Evolutionary conservation across 2,888 invertebrate genomes (phyloP).

Genomic region (Eupeodes latifasciatus): DNA sequence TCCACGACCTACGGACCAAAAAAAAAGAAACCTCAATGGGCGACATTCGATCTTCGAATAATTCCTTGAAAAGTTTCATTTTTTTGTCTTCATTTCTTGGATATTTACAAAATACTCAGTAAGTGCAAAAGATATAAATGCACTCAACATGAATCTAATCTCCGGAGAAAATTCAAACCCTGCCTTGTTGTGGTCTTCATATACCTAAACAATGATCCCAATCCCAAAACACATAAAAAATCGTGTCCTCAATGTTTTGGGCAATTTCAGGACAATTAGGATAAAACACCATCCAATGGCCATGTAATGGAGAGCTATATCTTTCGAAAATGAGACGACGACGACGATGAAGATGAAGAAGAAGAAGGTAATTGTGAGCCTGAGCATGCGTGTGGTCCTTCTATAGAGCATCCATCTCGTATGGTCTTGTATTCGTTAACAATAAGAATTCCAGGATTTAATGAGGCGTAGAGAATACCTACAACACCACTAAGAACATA

Average conservation of each 20-base stretch:
- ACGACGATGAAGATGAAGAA: no score
- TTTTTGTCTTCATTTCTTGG: constrained; percentile 58
- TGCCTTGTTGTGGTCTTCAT: constrained; percentile 74
- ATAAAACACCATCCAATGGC: constrained; percentile 75
- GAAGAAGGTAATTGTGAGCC: constrained; percentile 42
- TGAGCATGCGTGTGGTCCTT: constrained; percentile 69
- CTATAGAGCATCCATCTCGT: constrained; percentile 1
- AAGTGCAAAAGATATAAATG: constrained; percentile 43
- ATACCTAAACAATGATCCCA: constrained; percentile 66
- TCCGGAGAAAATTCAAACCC: constrained; percentile 68
- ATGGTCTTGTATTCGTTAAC: constrained; percentile 55
- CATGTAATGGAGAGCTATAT: constrained; percentile 70
- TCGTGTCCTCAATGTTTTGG: constrained; percentile 73
- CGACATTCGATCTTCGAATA: constrained; percentile 66
- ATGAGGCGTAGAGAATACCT: constrained; percentile 70
- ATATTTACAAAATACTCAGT: constrained; percentile 55
- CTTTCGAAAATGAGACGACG: constrained; percentile 15
- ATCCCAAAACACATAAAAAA: constrained; percentile 62
- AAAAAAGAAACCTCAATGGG: constrained; percentile 69
- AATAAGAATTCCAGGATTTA: constrained; percentile 61
- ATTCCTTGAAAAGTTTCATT: constrained; percentile 71
- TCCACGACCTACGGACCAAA: neutral
- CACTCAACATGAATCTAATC: constrained; percentile 70
- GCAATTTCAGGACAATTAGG: constrained; percentile 75
- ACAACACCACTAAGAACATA: constrained; percentile 24